Base-by-base conservation (phyloP, 2,113 vertebrate genomes). In the Diadophis punctatus region DNA sequence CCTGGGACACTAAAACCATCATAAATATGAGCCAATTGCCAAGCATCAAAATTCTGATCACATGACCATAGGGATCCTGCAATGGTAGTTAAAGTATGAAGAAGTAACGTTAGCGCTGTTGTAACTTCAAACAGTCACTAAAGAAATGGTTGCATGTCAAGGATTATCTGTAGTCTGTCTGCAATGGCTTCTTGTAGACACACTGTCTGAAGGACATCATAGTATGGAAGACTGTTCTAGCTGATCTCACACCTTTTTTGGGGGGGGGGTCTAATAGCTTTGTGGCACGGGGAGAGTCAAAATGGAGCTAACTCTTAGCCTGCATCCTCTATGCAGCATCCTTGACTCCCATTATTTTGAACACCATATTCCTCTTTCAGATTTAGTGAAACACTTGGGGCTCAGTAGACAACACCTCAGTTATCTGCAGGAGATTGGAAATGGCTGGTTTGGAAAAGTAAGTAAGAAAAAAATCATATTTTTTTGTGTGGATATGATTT, bases 371-470 rank as follows among this genome's bases (percentile, higher is more conserved):
- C 39, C 30, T 85, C 23, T 90, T 93, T 90, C 91, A 98, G 98
- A 98, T 88, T 93, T 95, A 96, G 98, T 91, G 97, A 97, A 95
- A 96, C 98, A 95, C 1, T 97, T 98, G 94, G 98, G 98, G 94
- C 98, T 99, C 88, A 98, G 98, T 96, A 97, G 98, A 68, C 98
- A 99, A 94, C 97, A 98, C 51, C 98, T 99, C 93, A 99, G 98
- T 96, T 99, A 99, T 95, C 97, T 99, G 80, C 98, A 99, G 94
- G 98, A 99, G 96, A 99, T 99, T 48, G 98, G 98, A 93, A 98
- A 98, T 92, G 98, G 98, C 94, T 99, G 98, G 98, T 99, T 99
- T 95, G 98, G 98, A 93, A 99, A 99, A 98, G 98, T 99, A 96
- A 97, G 95, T 94, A 86, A 80, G 91, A 87, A 30, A 5, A 52